Evolutionary conservation across 35 echinoderm and acorn worm species (phyloP), one percentile per base, ranked within the genome.

Genomic region (Lytechinus pictus): DNA sequence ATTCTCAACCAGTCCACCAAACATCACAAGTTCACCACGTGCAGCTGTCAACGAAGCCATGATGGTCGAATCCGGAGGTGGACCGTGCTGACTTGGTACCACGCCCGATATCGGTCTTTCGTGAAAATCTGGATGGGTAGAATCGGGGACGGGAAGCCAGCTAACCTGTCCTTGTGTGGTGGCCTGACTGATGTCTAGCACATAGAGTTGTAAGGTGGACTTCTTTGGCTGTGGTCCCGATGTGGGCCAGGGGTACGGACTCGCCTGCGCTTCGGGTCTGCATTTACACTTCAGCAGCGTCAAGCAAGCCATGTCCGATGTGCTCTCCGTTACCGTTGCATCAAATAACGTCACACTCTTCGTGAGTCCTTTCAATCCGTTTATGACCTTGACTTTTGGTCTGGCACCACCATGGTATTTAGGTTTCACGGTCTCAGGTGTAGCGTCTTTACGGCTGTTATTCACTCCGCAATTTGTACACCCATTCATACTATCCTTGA

Each of bases 131-230:
- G 52, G 92, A 28, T 54, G 53, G 2, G 92, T 93, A 28, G 53
- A 55, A 54, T 96, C 96, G 7, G 92, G 86, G 3, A 95, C 88
- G 27, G 94, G 94, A 51, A 90, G 88, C 96, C 96, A 96, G 1
- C 54, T 54, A 3, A 96, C 96, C 28, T 95, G 94, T 44, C 27
- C 56, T 10, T 61, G 71, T 3, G 72, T 71, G 4, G 94, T 61
- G 3, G 94, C 96, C 21, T 24, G 27, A 24, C 94, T 95, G 13
- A 95, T 86, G 60, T 96, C 96, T 66, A 96, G 55, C 5, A 96
- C 96, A 95, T 95, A 96, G 1, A 95, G 96, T 61, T 96, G 94
- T 55, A 95, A 53, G 51, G 29, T 71, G 10, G 86, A n/a, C 54
- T 94, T 52, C 53, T 89, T 87, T 60, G 60, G 44, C 52, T 54